Evolutionary conservation across 2,797 vertebrate species (phyloP).

Genomic region (Xenops minutus): DNA sequence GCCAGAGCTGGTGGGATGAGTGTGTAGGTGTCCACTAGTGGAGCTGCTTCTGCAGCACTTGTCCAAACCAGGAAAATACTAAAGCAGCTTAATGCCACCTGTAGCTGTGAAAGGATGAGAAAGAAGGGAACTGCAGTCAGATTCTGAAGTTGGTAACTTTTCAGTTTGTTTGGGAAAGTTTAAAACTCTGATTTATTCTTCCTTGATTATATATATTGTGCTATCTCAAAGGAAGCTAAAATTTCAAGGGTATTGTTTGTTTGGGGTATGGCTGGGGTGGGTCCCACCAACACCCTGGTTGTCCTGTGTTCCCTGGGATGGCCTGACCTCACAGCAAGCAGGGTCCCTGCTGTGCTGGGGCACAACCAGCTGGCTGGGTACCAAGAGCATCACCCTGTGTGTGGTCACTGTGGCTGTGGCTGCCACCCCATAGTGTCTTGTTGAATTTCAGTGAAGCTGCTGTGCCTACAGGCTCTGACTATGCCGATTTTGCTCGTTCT

Average conservation of each 20-base stretch:
- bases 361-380: no score
- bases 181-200: neutral
- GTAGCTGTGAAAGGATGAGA: accelerated
- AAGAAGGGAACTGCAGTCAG: no score
- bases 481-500: neutral
- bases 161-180: neutral
- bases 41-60: neutral
- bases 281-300: accelerated
- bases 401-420: neutral
- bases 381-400: accelerated
- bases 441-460: neutral
- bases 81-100: neutral
- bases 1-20: neutral
- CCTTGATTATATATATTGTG: neutral
- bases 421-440: neutral
- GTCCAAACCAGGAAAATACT: neutral
- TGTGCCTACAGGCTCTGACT: neutral
- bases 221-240: neutral
- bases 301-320: neutral
- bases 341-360: neutral
- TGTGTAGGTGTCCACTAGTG: no score
- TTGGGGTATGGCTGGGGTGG: neutral
- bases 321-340: neutral
- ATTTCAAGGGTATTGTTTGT: neutral
- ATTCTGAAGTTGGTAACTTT: neutral